Percentiles rank a stretch among this genome's conserved stretches.
Evolutionary conservation across 2,888 invertebrate species (phyloP).

Genomic region (Hemistola chrysoprasaria): DNA sequence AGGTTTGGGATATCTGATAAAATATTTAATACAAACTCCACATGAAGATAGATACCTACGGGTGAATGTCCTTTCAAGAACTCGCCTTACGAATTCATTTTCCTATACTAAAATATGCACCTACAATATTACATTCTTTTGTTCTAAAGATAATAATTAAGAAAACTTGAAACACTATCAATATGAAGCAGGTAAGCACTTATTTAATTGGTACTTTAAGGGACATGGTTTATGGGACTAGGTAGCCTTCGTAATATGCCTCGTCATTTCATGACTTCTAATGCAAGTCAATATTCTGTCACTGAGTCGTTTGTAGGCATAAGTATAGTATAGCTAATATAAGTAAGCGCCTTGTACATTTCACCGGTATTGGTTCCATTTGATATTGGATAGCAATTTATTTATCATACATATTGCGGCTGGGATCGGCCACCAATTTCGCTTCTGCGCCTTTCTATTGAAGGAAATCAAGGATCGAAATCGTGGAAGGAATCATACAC

Average conservation of each 20-base stretch:
- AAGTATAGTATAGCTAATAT: conserved; percentile 64
- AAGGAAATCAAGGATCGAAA: conserved; percentile 71
- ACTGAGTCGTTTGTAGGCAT: conserved; percentile 47
- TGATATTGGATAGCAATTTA: conserved; percentile 82
- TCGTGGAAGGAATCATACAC: conserved; percentile 69
- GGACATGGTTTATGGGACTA: too few relatives aligned
- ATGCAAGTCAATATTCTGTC: conserved; percentile 17
- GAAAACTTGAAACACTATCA: too few relatives aligned
- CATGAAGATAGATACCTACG: too few relatives aligned
- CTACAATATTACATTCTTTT: too few relatives aligned
- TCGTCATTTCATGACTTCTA: too few relatives aligned
- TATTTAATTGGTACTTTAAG: too few relatives aligned
- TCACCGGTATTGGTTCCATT: conserved; percentile 75
- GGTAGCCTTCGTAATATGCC: too few relatives aligned
- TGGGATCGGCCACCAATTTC: conserved; percentile 62
- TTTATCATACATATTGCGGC: conserved; percentile 81
- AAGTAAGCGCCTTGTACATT: conserved; percentile 76
- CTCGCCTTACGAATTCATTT: too few relatives aligned
- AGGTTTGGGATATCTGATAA: conserved; percentile 1
- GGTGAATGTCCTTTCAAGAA: too few relatives aligned
- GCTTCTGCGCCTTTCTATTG: conserved; percentile 64
- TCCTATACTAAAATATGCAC: too few relatives aligned
- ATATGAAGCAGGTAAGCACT: too few relatives aligned
- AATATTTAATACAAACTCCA: not conserved
- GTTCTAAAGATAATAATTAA: too few relatives aligned